Conservation (phyloP, 2,888 invertebrate genomes). For the Lathronympha strigana region DNA sequence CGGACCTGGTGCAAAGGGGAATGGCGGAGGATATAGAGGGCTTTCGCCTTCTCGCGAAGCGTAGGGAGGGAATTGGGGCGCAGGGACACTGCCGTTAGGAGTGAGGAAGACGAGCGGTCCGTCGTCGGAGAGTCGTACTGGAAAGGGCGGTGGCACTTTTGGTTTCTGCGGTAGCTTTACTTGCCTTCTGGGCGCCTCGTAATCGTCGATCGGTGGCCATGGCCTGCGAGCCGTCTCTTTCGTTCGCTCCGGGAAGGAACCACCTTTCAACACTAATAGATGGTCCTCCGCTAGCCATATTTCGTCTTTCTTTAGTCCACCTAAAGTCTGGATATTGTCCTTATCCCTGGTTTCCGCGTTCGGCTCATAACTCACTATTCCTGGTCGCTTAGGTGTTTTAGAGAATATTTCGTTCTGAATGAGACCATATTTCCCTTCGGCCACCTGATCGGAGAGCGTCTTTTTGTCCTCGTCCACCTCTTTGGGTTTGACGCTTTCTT, state of each 20-base stretch:
- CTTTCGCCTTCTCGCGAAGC: slow-evolving; percentile 85
- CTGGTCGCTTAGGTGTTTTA: slow-evolving; percentile 89
- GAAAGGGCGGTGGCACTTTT: slow-evolving; percentile 96
- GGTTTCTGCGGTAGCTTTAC: slow-evolving; percentile 93
- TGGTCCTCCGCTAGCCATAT: slow-evolving; percentile 97
- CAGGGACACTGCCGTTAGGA: slow-evolving; percentile 89
- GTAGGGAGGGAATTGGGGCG: slow-evolving; percentile 87
- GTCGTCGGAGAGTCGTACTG: slow-evolving; percentile 93
- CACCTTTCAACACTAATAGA: slow-evolving; percentile 92
- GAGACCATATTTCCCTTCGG: slow-evolving; percentile 95
- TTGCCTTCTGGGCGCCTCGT: slow-evolving; percentile 91
- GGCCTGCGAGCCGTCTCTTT: slow-evolving; percentile 74
- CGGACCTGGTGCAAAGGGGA: slow-evolving; percentile 85
- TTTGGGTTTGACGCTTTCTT: slow-evolving; percentile 75
- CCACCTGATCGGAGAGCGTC: slow-evolving; percentile 94
- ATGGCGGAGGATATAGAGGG: slow-evolving; percentile 81
- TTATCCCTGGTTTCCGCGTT: slow-evolving; percentile 91
- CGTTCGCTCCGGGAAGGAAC: slow-evolving; percentile 85
- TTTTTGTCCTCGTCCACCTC: slow-evolving; percentile 90
- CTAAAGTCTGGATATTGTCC: slow-evolving; percentile 91
- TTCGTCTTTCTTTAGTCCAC: slow-evolving; percentile 92
- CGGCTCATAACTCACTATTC: slow-evolving; percentile 91
- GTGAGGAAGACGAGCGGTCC: slow-evolving; percentile 95
- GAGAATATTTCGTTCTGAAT: slow-evolving; percentile 93
- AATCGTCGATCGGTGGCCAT: slow-evolving; percentile 94